These are phyloP conservation scores for Actinia equina DNA, from an alignment of 64 coral and sea anemone species.

Conservation along the genomic window DNA sequence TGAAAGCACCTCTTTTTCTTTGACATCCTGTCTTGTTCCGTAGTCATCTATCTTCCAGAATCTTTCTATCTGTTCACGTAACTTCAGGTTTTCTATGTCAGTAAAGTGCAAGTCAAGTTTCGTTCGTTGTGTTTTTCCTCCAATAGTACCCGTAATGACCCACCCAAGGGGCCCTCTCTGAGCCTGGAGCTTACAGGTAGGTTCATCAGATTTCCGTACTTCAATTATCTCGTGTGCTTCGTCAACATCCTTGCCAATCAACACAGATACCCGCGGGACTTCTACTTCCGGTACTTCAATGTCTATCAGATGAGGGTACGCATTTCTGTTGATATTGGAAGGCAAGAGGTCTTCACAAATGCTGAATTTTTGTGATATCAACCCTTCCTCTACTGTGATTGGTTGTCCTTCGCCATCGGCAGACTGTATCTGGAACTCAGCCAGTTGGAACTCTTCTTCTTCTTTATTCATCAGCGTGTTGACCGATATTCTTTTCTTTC, in stretches of 20 bases:
- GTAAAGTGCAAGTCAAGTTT: too few species aligned
- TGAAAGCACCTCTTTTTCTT: too few species aligned
- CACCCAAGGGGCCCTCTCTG: too few species aligned
- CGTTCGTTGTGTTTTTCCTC: too few species aligned
- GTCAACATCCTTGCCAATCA: conserved; percentile 51
- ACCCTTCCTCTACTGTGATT: conserved; percentile 10
- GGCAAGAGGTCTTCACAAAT: conserved; percentile 34
- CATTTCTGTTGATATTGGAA: not conserved
- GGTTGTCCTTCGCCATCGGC: conserved; percentile 14
- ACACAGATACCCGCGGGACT: conserved; percentile 22
- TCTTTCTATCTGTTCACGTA: too few species aligned
- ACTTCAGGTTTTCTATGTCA: too few species aligned
- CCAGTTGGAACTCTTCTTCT: conserved; percentile 32
- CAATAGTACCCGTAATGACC: too few species aligned
- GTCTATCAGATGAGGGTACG: conserved; percentile 34
- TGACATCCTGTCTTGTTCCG: too few species aligned
- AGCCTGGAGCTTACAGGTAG: too few species aligned
- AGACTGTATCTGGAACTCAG: conserved; percentile 23
- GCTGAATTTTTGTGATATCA: conserved; percentile 17
- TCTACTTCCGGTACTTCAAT: conserved; percentile 50
- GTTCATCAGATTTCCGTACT: not conserved
- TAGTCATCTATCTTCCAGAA: too few species aligned
- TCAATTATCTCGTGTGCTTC: conserved; percentile 32
- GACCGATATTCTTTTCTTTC: conserved; percentile 26
- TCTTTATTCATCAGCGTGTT: conserved; percentile 22